Evolutionary conservation across 2,888 invertebrate genomes (phyloP).

Genomic region (Gymnosoma rotundatum): DNA sequence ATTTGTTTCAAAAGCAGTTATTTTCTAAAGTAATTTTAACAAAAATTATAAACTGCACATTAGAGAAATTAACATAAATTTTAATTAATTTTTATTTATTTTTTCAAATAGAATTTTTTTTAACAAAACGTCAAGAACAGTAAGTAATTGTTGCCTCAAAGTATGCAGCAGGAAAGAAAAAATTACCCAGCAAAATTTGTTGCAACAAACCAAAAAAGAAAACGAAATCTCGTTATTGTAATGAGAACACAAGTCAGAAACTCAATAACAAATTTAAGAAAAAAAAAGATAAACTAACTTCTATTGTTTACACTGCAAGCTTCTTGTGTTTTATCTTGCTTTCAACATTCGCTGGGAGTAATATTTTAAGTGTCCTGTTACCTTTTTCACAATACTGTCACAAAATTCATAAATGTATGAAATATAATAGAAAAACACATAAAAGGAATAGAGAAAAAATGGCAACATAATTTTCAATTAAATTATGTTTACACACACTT

Average conservation of each 20-base stretch:
- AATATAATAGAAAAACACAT: constrained; percentile 37
- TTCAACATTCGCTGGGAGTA: constrained; percentile 21
- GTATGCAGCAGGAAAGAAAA: constrained; percentile 39
- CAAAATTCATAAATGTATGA: constrained; percentile 66
- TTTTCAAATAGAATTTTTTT: constrained; percentile 18
- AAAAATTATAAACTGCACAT: constrained; percentile 66
- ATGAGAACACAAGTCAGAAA: too few species aligned
- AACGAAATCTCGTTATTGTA: too few species aligned
- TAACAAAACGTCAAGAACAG: constrained; percentile 57
- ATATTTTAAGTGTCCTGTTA: constrained; percentile 42
- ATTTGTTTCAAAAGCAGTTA: constrained; percentile 56
- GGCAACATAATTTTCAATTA: constrained; percentile 70
- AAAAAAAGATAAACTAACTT: neutral
- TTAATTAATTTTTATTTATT: constrained; percentile 54
- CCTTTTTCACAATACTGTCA: constrained; percentile 55
- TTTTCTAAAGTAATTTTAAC: constrained; percentile 45
- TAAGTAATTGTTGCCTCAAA: constrained; percentile 64
- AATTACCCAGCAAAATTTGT: constrained; percentile 44
- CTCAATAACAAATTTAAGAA: neutral
- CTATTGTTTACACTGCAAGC: neutral
- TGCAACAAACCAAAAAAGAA: neutral
- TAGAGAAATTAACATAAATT: constrained; percentile 68
- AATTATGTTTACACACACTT: constrained; percentile 67
- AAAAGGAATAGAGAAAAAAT: constrained; percentile 35
- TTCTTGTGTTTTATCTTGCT: neutral